Base-by-base conservation (phyloP, 2,888 invertebrate genomes). In the Mimas tiliae region DNA sequence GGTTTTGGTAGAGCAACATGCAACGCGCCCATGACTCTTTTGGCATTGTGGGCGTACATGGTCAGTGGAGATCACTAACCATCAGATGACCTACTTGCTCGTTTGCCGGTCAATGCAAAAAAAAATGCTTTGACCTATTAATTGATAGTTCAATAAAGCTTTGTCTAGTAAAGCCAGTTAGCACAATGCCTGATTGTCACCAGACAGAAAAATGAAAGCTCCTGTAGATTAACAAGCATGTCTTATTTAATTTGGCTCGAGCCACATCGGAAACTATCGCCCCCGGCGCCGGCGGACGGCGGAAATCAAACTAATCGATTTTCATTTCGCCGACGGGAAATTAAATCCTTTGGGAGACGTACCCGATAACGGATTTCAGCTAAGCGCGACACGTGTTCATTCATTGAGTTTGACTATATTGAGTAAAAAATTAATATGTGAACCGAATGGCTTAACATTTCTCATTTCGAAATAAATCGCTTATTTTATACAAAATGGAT, bases 221-320 rank as follows among this genome's bases (percentile, higher is more conserved):
- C 33, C 72, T 72, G 74, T 74, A 76, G 77, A 81, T 80, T 79
- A 83, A 82, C 84, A 78, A 78, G 76, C 83, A 80, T 81, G 85
- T 89, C 88, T 90, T 90, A 90, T 91, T 90, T 88, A 90, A 87
- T 86, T 83, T 82, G 81, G 82, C 78, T 75, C 78, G 79, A 70
- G 79, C 82, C 82, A 75, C 83, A 84, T 88, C 90, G 91, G 90
- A 89, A 91, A 89, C 92, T 91, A 90, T 88, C 87, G 85, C 84
- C 83, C 87, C 84, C 75, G 78, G 80, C 84, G 83, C 81, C 83
- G 82, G 76, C 83, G 84, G 85, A 83, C 86, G 78, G 79, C 90
- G 93, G 93, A 93, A 91, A 93, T 93, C 88, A 85, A 93, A 91
- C 93, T 93, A 93, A 93, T 93, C 93, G 93, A 93, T 93, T 93